phyloP scores from a whole-genome alignment of 2,797 vertebrate species.

The Smutsia gigantea region DNA sequence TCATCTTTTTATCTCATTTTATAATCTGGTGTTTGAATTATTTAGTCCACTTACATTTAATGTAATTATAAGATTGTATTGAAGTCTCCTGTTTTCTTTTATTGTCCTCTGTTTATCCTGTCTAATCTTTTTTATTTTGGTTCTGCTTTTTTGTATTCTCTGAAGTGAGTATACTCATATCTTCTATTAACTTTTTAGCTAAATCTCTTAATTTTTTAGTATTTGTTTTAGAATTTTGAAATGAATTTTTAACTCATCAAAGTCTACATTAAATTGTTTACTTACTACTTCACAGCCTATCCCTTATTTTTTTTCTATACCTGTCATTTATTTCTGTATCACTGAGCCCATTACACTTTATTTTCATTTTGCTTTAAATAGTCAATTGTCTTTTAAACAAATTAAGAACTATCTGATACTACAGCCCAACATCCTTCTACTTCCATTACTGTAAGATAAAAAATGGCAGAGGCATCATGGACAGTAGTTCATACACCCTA shows the following conservation, averaged over 20 bases:
- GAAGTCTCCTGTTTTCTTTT: background rate
- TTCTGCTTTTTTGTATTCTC: background rate
- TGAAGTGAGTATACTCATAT: background rate
- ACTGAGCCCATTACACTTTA: background rate
- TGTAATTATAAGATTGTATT: background rate
- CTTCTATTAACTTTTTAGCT: background rate
- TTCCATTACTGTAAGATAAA: background rate
- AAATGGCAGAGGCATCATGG: background rate
- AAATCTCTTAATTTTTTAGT: background rate
- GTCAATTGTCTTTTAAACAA: background rate
- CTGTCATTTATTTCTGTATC: background rate
- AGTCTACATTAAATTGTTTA: background rate
- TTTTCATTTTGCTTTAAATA: background rate
- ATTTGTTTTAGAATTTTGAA: background rate
- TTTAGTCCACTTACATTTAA: background rate
- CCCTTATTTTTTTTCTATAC: background rate
- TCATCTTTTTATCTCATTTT: background rate
- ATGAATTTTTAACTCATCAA: background rate
- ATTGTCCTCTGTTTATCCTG: background rate
- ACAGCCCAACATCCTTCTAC: background rate
- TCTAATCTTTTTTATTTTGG: background rate
- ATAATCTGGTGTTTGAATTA: background rate
- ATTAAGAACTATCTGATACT: background rate
- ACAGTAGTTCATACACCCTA: background rate
- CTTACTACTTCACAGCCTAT: background rate